These are phyloP conservation scores for Poeciliopsis occidentalis DNA, from an alignment of 2,113 vertebrate species.

Conservation along the genomic window DNA sequence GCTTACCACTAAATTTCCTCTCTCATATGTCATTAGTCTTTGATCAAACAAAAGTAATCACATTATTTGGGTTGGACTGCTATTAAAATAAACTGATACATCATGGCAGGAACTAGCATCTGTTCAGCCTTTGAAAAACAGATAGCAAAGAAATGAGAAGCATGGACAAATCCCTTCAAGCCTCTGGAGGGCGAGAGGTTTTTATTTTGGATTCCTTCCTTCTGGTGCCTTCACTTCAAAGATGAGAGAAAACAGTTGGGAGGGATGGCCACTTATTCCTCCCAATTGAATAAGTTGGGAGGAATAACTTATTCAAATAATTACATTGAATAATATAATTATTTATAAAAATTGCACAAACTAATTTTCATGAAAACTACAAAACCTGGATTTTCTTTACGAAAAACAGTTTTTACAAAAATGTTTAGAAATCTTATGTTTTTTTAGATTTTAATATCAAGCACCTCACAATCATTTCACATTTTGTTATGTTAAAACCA, in stretches of 20 bases:
- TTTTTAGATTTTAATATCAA: background rate
- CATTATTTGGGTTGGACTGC: constrained; percentile 29
- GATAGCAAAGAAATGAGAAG: constrained; percentile 16
- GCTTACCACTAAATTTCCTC: constrained; percentile 12
- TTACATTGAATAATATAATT: too few relatives aligned
- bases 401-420: background rate
- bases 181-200: constrained; percentile 26
- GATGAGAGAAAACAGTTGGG: background rate
- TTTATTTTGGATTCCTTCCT: constrained; percentile 27
- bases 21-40: constrained; percentile 31
- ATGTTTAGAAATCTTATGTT: background rate
- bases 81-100: constrained; percentile 33
- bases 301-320: too few relatives aligned
- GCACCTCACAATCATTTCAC: background rate
- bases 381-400: background rate
- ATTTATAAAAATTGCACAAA: too few relatives aligned
- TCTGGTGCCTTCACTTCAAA: background rate
- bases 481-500: too few relatives aligned
- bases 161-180: constrained; percentile 36
- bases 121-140: constrained; percentile 43
- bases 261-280: too few relatives aligned
- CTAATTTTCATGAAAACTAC: too few relatives aligned
- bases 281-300: too few relatives aligned
- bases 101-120: constrained; percentile 12
- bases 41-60: constrained; percentile 42